Percentiles rank a stretch among this genome's conserved stretches.
Conservation (phyloP, 2,888 invertebrate species). For the Eubasilissa splendida region DNA sequence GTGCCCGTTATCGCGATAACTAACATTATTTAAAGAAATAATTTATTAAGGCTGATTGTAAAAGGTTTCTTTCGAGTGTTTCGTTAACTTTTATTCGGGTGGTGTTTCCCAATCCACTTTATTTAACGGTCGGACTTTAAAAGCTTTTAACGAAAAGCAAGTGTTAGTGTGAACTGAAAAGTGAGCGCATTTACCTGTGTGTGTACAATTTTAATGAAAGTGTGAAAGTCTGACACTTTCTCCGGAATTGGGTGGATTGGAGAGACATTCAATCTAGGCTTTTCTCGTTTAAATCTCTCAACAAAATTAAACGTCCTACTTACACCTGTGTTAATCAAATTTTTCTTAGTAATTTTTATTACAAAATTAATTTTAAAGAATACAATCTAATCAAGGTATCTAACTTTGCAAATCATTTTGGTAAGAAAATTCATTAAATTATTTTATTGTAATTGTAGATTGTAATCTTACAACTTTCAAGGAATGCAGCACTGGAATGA, state of each 20-base stretch:
- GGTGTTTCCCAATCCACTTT: slow-evolving; percentile 27
- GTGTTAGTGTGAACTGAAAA: slow-evolving; percentile 1
- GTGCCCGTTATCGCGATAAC: no score
- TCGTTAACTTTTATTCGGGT: slow-evolving; percentile 10
- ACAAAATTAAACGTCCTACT: background rate
- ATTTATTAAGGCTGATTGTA: slow-evolving; percentile 25
- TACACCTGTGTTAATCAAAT: slow-evolving; percentile 8
- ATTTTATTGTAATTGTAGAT: no score
- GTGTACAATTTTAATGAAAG: background rate
- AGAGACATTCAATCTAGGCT: slow-evolving; percentile 16
- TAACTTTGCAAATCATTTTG: no score
- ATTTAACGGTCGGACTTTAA: slow-evolving; percentile 22
- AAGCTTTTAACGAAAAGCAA: slow-evolving; percentile 31
- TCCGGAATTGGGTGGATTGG: background rate
- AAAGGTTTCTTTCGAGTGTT: slow-evolving; percentile 24
- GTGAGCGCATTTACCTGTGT: background rate
- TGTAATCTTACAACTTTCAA: no score
- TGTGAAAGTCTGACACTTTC: slow-evolving; percentile 9
- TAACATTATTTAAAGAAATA: background rate
- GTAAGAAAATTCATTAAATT: no score
- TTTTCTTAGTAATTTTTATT: background rate
- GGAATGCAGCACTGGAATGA: no score
- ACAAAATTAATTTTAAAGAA: background rate
- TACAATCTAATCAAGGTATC: background rate
- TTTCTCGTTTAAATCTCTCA: background rate